A percentile compares a stretch with the other conserved stretches of the same genome.
phyloP scores from a whole-genome alignment of 2,797 vertebrate species.

The Channallabes apus region DNA sequence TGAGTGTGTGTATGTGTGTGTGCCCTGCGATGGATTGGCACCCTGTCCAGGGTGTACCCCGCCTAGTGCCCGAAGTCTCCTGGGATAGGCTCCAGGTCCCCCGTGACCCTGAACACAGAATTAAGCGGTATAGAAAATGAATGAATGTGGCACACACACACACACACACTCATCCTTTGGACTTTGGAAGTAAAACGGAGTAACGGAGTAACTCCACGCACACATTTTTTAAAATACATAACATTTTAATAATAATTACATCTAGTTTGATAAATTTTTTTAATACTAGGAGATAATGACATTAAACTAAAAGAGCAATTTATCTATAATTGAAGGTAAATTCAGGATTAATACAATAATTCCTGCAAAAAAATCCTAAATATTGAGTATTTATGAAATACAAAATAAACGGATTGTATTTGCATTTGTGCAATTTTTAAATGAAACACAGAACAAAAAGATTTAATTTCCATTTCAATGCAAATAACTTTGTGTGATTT shows the following conservation, averaged over 20 bases:
- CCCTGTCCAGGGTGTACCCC: too few species aligned
- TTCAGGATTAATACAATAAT: neutral
- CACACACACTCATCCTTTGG: too few species aligned
- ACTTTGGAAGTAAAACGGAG: too few species aligned
- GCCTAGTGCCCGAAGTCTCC: too few species aligned
- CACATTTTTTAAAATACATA: neutral
- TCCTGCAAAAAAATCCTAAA: neutral
- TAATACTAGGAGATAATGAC: neutral
- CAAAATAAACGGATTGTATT: neutral
- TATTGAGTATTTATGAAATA: neutral
- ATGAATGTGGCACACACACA: too few species aligned
- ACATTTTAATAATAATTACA: neutral
- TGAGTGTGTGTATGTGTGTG: too few species aligned
- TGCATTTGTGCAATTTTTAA: too few species aligned
- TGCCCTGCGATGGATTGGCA: too few species aligned
- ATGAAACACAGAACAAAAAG: neutral
- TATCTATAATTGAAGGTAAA: neutral
- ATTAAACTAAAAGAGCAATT: neutral
- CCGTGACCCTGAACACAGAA: too few species aligned
- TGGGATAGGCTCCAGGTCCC: too few species aligned
- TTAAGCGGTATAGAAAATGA: too few species aligned
- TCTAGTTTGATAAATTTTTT: neutral
- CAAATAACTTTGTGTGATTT: neutral
- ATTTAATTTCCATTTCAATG: neutral
- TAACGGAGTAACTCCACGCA: too few species aligned